Evolutionary conservation across 2,888 invertebrate genomes (phyloP).

Genomic region (Drosophila neonasuta): DNA sequence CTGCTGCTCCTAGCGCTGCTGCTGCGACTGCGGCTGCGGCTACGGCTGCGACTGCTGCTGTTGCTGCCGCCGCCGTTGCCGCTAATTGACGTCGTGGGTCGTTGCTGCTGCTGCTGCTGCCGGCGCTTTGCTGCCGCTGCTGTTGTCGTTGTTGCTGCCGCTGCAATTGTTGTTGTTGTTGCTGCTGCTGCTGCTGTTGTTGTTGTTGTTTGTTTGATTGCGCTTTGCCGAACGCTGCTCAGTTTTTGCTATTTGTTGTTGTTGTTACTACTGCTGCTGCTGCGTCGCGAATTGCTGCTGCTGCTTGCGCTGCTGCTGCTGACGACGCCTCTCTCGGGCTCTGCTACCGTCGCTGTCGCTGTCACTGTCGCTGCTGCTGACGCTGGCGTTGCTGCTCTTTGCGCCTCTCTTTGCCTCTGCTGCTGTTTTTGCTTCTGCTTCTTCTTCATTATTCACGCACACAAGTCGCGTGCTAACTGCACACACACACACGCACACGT

Average conservation of each 20-base stretch:
- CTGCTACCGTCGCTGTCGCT: constrained; percentile 37
- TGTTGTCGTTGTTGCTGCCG: constrained; percentile 23
- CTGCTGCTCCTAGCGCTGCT: constrained; percentile 26
- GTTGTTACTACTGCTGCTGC: constrained; percentile 65
- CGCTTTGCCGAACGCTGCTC: constrained; percentile 75
- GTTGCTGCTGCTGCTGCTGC: constrained; percentile 31
- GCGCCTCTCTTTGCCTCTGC: constrained; percentile 44
- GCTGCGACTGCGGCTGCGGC: constrained; percentile 24
- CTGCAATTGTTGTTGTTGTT: constrained; percentile 9
- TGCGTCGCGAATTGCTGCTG: constrained; percentile 66
- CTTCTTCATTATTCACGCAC: constrained; percentile 73
- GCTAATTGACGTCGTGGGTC: constrained; percentile 24
- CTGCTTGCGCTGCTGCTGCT: constrained; percentile 55
- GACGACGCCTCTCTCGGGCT: constrained; percentile 38
- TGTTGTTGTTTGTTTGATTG: constrained; percentile 48
- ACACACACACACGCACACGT: constrained; percentile 53
- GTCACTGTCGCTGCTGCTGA: constrained; percentile 28
- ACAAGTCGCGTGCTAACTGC: constrained; percentile 63
- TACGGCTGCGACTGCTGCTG: constrained; percentile 21
- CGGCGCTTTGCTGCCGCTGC: constrained; percentile 36
- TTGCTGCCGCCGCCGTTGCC: constrained; percentile 36
- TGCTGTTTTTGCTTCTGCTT: constrained; percentile 72
- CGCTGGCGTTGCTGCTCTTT: constrained; percentile 31
- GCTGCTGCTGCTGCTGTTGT: constrained; percentile 18
- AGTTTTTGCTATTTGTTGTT: constrained; percentile 74